phyloP scores from a whole-genome alignment of 2,113 vertebrate genomes.

The Andinoacara biseriatus region DNA sequence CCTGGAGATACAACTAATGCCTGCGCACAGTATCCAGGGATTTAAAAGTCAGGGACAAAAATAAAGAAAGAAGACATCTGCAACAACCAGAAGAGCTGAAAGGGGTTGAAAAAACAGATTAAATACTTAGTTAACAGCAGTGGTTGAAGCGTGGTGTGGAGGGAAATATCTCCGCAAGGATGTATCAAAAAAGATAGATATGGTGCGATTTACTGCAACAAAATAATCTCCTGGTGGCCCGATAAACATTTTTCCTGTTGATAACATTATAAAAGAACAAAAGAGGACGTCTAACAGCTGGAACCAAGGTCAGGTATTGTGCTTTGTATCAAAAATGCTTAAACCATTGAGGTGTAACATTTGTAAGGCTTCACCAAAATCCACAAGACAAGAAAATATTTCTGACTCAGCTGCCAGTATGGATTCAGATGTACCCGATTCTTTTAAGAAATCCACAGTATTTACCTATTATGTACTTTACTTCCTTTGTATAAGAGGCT shows the following conservation, averaged over 20 bases:
- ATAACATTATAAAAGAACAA: neutral
- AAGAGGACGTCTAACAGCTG: neutral
- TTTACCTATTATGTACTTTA: no score
- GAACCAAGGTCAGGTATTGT: neutral
- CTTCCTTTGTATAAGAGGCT: no score
- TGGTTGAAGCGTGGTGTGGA: neutral
- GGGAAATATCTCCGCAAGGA: neutral
- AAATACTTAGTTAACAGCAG: neutral
- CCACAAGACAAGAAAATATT: neutral
- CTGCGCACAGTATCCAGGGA: neutral
- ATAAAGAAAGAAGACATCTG: neutral
- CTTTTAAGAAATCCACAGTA: no score
- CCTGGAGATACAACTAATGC: neutral
- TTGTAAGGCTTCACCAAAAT: neutral
- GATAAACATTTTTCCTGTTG: neutral
- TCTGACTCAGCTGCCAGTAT: neutral
- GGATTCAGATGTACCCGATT: neutral
- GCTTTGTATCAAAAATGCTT: neutral
- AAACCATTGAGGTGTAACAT: neutral
- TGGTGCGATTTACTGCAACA: neutral
- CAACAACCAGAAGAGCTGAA: neutral
- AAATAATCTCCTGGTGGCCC: neutral
- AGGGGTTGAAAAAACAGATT: neutral
- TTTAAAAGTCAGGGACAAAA: neutral
- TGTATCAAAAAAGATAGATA: neutral